Evolutionary conservation across 2,888 invertebrate genomes (phyloP), one percentile per base, ranked within the genome.

Genomic region (Axea sp.): DNA sequence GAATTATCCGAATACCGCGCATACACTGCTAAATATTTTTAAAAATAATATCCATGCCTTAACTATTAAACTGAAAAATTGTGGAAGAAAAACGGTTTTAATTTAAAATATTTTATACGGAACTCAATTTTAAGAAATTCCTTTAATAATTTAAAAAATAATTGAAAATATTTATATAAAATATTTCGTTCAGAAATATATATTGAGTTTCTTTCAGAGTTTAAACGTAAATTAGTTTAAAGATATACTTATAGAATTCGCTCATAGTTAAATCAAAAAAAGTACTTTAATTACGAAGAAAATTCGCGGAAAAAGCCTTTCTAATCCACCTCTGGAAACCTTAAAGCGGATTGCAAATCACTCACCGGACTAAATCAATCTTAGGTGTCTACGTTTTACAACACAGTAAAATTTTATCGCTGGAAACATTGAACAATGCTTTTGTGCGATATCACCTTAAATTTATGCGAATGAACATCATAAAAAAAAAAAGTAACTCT

Each of bases 271-370:
- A 75, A 77, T 78, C 77, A 75, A 78, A 77, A 74, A 75, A 62
- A 57, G 68, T 71, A 75, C 75, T 78, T 78, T 78, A 78, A 79
- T 79, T 78, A 77, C 73, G 72, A 69, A 69, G 75, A 75, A 78
- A 77, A 79, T 75, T 76, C 67, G 64, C 51, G 76, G 76, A 71
- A 77, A 77, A 78, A 78, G 72, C 60, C 64, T 45, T 64, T 60
- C 37, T 45, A n/a, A 60, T 51, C 55, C 53, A 11, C 51, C 55
- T 41, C 35, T 47, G 43, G 67, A 77, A 79, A 74, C 65, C 49
- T 60, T 60, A 78, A 78, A 79, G 76, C 76, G 69, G 76, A 79
- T 78, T 78, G 77, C 76, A 76, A 76, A 78, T 77, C 78, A 75
- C 73, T 78, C 76, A 73, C 65, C 62, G 73, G 57, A 77, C 71